Conservation (phyloP, 2,113 vertebrate genomes). For the Pygoscelis antarcticus region DNA sequence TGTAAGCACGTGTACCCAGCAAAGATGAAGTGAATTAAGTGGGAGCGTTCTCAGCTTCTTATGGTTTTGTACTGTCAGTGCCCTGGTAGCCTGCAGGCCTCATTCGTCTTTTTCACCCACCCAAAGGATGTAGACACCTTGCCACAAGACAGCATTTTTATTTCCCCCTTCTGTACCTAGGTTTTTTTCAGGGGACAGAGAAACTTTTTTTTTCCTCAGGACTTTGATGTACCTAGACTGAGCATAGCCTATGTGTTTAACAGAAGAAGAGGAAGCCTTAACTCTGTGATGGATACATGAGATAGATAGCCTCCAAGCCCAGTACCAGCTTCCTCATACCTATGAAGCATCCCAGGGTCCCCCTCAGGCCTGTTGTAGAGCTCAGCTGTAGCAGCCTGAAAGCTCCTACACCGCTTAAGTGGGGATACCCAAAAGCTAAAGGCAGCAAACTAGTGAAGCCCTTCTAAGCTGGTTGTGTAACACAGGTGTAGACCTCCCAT, state of each 20-base stretch:
- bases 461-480: background rate
- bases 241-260: background rate
- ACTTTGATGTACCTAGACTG: background rate
- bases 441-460: background rate
- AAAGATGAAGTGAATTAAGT: background rate
- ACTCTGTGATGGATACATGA: background rate
- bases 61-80: background rate
- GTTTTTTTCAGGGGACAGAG: background rate
- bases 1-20: background rate
- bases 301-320: too few relatives aligned
- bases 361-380: background rate
- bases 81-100: background rate
- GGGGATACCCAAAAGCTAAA: background rate
- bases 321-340: background rate
- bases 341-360: background rate
- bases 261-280: background rate
- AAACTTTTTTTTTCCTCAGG: background rate
- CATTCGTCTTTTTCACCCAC: background rate
- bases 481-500: background rate
- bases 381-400: background rate
- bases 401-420: accelerated
- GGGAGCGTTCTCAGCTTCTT: background rate
- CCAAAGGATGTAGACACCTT: background rate
- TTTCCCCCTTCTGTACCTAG: background rate
- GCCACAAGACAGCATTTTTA: background rate